These are phyloP conservation scores for Onychomys torridus DNA, from an alignment of 2,797 vertebrate species.

Conservation along the genomic window DNA sequence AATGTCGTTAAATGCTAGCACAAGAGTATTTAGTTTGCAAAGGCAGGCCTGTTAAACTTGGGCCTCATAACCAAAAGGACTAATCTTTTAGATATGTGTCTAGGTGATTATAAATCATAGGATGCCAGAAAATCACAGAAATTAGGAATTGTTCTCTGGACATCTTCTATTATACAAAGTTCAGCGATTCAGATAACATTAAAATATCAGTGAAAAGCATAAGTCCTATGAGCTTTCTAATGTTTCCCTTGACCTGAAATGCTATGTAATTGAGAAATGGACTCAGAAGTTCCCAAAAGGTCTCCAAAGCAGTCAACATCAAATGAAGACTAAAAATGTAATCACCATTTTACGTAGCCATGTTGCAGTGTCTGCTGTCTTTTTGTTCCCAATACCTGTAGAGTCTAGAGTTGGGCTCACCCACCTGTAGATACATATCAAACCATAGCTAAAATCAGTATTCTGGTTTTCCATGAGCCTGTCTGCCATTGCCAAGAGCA, in stretches of 20 bases:
- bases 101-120: not conserved
- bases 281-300: not conserved
- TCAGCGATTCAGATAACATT: not conserved
- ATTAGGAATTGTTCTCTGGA: not conserved
- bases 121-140: not conserved
- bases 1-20: conserved; percentile 1
- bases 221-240: not conserved
- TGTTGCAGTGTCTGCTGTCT: not conserved
- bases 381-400: not conserved
- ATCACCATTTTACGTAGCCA: not conserved
- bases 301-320: not conserved
- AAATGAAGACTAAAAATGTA: conserved; percentile 12
- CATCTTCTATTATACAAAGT: not conserved
- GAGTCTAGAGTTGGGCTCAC: not conserved
- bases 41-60: conserved; percentile 7
- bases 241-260: not conserved
- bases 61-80: not conserved
- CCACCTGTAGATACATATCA: not conserved
- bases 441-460: not conserved
- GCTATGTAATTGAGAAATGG: not conserved
- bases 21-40: not conserved
- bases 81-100: conserved; percentile 4
- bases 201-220: not conserved
- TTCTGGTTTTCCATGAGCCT: not conserved
- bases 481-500: not conserved